Evolutionary conservation across 1,140 invertebrate genomes (phyloP).

Genomic region (Forficula auricularia): DNA sequence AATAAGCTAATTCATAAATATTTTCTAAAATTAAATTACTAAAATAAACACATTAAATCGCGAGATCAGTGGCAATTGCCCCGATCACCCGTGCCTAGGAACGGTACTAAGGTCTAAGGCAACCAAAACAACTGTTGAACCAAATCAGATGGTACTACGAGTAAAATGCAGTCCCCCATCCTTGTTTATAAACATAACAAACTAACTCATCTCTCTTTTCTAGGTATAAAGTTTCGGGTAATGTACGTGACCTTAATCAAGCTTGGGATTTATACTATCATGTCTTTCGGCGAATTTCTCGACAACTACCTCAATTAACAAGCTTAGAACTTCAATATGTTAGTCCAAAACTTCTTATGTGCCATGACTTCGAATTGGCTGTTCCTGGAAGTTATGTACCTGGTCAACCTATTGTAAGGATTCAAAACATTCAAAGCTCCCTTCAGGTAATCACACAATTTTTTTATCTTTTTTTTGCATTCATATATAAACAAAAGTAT

Average conservation of each 20-base stretch:
- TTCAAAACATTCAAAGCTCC: slow-evolving; percentile 68
- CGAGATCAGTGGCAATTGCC: too few relatives aligned
- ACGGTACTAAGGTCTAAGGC: too few relatives aligned
- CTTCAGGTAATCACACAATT: slow-evolving; percentile 41
- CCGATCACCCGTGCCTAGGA: too few relatives aligned
- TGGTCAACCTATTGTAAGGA: slow-evolving; percentile 66
- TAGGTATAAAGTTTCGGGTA: slow-evolving; percentile 45
- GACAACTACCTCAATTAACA: slow-evolving; percentile 80
- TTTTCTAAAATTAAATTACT: too few relatives aligned
- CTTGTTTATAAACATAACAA: neutral
- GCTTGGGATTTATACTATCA: slow-evolving; percentile 99
- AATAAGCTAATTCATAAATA: too few relatives aligned
- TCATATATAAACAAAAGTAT: neutral
- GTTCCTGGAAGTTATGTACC: slow-evolving; percentile 92
- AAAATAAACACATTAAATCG: too few relatives aligned
- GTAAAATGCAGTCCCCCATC: too few relatives aligned
- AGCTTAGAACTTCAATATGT: slow-evolving; percentile 88
- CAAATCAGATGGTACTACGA: too few relatives aligned
- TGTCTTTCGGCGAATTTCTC: slow-evolving; percentile 85
- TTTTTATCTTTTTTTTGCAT: neutral
- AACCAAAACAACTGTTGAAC: too few relatives aligned
- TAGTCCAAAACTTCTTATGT: slow-evolving; percentile 74
- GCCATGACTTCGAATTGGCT: slow-evolving; percentile 81
- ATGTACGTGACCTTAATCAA: slow-evolving; percentile 81
- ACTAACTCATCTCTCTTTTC: neutral